Percentiles rank a stretch among this genome's conserved stretches.
Evolutionary conservation across 2,797 vertebrate genomes (phyloP).

Genomic region (Rhinoraja longicauda): DNA sequence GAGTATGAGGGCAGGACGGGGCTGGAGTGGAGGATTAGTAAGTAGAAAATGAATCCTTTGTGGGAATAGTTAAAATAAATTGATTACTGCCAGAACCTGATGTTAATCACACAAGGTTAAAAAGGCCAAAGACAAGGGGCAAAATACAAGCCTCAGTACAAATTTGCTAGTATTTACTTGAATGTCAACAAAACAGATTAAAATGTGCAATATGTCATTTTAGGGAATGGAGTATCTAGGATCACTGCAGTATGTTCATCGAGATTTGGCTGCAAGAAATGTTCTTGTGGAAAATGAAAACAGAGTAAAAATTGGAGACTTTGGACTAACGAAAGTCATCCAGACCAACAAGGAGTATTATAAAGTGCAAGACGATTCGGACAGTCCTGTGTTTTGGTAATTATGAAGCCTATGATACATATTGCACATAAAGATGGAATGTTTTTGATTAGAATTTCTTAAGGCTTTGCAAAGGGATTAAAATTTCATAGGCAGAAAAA

Average conservation of each 20-base stretch:
- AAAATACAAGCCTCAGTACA: not conserved
- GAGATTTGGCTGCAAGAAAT: constrained; percentile 88
- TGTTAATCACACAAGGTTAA: not conserved
- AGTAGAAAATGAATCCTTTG: too few species aligned
- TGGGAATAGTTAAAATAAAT: not conserved
- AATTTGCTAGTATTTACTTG: rapidly evolving
- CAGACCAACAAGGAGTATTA: constrained; percentile 92
- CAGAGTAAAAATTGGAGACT: constrained; percentile 94
- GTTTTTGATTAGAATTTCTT: not conserved
- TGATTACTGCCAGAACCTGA: not conserved
- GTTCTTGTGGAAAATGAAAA: constrained; percentile 88
- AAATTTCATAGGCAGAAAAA: not conserved
- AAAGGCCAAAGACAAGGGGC: not conserved
- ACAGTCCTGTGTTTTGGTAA: constrained; percentile 96
- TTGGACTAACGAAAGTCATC: constrained; percentile 91
- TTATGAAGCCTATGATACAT: not conserved
- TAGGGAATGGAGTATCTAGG: constrained; percentile 96
- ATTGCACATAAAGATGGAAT: not conserved
- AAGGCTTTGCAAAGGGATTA: not conserved
- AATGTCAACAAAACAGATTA: not conserved
- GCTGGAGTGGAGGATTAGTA: too few species aligned
- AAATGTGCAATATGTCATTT: not conserved
- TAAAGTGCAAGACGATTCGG: constrained; percentile 84
- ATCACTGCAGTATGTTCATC: constrained; percentile 83
- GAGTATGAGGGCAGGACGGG: too few species aligned